phyloP scores from a whole-genome alignment of 1,140 invertebrate genomes.

The Nasonia giraulti region DNA sequence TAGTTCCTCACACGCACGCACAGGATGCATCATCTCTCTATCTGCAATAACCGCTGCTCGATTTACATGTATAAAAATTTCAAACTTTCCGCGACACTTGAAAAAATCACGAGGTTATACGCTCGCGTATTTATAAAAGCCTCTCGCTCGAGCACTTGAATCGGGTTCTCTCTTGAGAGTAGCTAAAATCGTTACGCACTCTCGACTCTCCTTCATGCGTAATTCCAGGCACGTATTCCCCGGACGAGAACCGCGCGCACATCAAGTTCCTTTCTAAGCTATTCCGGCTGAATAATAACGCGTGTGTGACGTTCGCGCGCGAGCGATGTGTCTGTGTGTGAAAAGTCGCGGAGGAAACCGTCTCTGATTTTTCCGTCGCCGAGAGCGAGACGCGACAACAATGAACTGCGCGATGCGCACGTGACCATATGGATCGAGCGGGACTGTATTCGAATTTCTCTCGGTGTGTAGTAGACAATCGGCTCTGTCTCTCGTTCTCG shows the following conservation, averaged over 20 bases:
- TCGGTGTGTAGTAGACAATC: not conserved
- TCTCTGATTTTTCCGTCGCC: constrained; percentile 18
- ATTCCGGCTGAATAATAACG: constrained; percentile 45
- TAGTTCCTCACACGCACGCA: no score
- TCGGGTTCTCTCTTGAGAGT: no score
- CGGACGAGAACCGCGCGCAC: constrained; percentile 25
- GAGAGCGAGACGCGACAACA: not conserved
- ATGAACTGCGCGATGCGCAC: not conserved
- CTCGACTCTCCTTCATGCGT: constrained; percentile 18
- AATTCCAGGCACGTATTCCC: constrained; percentile 38
- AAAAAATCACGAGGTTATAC: no score
- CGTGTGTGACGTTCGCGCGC: constrained; percentile 7
- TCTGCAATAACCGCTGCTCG: not conserved
- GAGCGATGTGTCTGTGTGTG: not conserved
- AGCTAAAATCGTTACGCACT: constrained; percentile 27
- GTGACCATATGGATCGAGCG: not conserved
- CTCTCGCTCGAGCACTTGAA: no score
- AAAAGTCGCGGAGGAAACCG: constrained; percentile 41
- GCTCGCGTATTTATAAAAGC: no score
- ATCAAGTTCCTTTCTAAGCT: constrained; percentile 37
- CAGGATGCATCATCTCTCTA: no score
- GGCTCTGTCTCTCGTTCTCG: not conserved
- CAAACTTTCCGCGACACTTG: no score
- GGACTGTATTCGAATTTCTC: not conserved
- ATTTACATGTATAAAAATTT: not conserved